phyloP scores from a whole-genome alignment of 1,140 invertebrate genomes.

The Aphidius ervi region DNA sequence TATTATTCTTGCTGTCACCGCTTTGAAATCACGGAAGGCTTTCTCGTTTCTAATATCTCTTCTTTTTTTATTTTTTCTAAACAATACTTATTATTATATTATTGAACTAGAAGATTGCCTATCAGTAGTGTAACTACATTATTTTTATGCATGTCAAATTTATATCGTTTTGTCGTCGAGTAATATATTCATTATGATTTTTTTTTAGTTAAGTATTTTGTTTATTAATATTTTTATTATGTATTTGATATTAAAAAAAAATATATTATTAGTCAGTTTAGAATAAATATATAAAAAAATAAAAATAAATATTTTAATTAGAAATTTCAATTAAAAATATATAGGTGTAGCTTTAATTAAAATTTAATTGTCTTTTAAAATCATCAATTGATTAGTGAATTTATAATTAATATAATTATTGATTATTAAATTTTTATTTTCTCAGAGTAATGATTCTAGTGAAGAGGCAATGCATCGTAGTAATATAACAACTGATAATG shows the following conservation, averaged over 20 bases:
- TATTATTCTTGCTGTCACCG: conserved; percentile 17
- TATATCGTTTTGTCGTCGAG: conserved; percentile 20
- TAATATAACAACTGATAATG: conserved; percentile 49
- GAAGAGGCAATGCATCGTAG: conserved; percentile 58
- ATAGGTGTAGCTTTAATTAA: neutral
- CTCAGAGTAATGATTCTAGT: conserved; percentile 74
- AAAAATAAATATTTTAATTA: neutral
- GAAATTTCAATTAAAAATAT: neutral
- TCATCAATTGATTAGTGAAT: neutral
- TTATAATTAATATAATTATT: neutral
- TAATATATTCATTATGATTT: neutral
- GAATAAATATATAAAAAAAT: neutral
- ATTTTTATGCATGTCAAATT: conserved; percentile 21
- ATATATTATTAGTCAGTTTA: neutral
- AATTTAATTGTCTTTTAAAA: neutral
- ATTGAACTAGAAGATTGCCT: conserved; percentile 21
- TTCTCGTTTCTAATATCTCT: neutral
- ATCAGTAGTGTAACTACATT: conserved; percentile 23
- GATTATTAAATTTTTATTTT: conserved; percentile 27
- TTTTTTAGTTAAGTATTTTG: neutral
- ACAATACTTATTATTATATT: conserved; percentile 1
- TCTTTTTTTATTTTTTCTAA: conserved; percentile 12
- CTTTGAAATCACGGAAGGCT: conserved; percentile 24
- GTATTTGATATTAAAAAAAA: neutral
- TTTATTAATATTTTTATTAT: neutral